These are phyloP conservation scores for Netelia melanura DNA, from an alignment of 2,888 invertebrate species.

Conservation along the genomic window DNA sequence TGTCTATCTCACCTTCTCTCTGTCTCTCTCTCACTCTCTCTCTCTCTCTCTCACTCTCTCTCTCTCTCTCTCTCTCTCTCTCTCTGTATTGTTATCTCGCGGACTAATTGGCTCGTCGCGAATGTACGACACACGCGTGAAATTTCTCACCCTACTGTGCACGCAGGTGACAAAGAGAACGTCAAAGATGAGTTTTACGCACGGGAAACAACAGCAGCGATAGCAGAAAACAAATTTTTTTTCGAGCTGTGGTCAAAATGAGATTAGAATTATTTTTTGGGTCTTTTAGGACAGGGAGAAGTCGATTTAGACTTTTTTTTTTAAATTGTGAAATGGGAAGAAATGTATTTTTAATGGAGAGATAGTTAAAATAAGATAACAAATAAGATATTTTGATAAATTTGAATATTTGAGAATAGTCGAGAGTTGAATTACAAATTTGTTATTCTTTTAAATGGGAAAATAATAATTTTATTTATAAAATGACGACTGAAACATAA, in stretches of 20 bases:
- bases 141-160: constrained; percentile 11
- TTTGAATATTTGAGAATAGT: too few species aligned
- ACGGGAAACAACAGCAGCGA: too few species aligned
- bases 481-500: too few species aligned
- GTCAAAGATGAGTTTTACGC: background rate
- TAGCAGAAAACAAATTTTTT: background rate
- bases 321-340: background rate
- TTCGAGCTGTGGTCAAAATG: background rate
- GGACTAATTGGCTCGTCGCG: constrained; percentile 62
- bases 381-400: background rate
- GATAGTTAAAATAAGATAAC: background rate
- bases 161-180: constrained; percentile 29
- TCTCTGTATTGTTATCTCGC: constrained; percentile 48
- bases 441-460: too few species aligned
- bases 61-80: background rate
- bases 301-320: too few species aligned
- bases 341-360: background rate
- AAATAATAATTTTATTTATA: too few species aligned
- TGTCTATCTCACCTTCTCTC: background rate
- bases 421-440: too few species aligned
- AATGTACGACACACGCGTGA: constrained; percentile 28
- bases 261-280: background rate
- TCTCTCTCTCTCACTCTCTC: background rate
- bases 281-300: too few species aligned
- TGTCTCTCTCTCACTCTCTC: background rate